Conservation (phyloP, 2,113 vertebrate species). For the Capra hircus region DNA sequence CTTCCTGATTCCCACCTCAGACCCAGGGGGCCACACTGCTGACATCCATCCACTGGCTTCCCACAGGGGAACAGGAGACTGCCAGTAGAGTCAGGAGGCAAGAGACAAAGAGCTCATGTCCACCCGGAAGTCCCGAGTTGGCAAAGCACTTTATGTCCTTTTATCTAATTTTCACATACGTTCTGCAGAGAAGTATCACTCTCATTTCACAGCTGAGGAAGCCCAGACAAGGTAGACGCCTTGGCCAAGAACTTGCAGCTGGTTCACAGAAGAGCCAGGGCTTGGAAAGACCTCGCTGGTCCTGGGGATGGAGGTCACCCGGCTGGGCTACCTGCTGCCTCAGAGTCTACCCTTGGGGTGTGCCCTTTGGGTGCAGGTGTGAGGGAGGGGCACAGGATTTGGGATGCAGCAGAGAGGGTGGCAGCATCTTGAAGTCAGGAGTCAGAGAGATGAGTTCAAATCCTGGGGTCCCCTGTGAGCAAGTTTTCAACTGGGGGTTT, state of each 20-base stretch:
- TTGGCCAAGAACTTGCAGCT: background rate
- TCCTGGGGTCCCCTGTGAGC: background rate
- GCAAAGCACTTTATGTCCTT: background rate
- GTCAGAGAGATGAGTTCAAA: accelerated
- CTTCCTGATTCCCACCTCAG: background rate
- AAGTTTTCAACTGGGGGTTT: too few relatives aligned
- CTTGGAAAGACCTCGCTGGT: background rate
- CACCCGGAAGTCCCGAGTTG: background rate
- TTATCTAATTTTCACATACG: background rate
- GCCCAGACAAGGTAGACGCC: too few relatives aligned
- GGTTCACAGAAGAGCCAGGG: background rate
- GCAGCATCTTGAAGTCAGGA: background rate
- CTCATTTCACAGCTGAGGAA: background rate
- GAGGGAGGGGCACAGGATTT: background rate
- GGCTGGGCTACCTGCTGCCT: background rate
- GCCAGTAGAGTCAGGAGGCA: accelerated
- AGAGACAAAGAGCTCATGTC: background rate
- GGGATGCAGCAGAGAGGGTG: background rate
- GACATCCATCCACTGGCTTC: accelerated
- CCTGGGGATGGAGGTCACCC: background rate
- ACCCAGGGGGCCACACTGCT: too few relatives aligned
- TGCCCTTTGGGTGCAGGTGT: background rate
- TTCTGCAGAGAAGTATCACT: background rate
- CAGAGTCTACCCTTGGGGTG: background rate
- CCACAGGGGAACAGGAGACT: too few relatives aligned